Evolutionary conservation across 2,797 vertebrate species (phyloP).

Genomic region (Acanthornis magna): DNA sequence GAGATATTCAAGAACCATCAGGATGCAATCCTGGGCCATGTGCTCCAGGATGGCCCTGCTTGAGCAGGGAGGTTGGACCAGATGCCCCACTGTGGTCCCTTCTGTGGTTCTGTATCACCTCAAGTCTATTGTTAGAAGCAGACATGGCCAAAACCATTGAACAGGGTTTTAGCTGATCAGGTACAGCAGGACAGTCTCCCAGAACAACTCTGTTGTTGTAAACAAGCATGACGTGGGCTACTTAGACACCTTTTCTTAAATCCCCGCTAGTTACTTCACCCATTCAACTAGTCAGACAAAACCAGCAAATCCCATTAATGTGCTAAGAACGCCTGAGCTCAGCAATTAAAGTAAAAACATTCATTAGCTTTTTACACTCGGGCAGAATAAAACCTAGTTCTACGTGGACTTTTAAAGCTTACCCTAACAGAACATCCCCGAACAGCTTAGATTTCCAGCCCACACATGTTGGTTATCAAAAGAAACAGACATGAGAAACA

Average conservation of each 20-base stretch:
- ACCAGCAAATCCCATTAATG: background rate
- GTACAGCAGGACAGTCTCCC: background rate
- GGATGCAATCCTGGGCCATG: background rate
- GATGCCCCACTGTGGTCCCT: background rate
- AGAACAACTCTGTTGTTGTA: background rate
- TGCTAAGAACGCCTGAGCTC: background rate
- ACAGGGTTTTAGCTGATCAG: background rate
- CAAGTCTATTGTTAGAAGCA: background rate
- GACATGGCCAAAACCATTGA: background rate
- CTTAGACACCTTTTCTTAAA: background rate
- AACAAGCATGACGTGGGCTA: background rate
- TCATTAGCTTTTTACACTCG: conserved; percentile 4
- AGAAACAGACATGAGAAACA: conserved; percentile 7
- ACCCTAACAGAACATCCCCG: conserved; percentile 15
- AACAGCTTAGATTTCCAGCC: conserved; percentile 50
- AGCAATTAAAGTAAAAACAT: conserved; percentile 33
- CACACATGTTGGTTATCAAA: conserved; percentile 45
- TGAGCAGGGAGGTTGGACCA: background rate
- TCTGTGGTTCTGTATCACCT: background rate
- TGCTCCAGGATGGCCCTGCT: background rate
- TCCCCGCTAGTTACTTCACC: background rate
- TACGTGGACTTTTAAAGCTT: background rate
- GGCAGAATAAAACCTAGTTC: background rate
- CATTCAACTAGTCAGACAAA: background rate
- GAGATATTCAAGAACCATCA: background rate